Evolutionary conservation across 2,888 invertebrate species (phyloP), one percentile per base, ranked within the genome.

Genomic region (Ernsta delagoae): DNA sequence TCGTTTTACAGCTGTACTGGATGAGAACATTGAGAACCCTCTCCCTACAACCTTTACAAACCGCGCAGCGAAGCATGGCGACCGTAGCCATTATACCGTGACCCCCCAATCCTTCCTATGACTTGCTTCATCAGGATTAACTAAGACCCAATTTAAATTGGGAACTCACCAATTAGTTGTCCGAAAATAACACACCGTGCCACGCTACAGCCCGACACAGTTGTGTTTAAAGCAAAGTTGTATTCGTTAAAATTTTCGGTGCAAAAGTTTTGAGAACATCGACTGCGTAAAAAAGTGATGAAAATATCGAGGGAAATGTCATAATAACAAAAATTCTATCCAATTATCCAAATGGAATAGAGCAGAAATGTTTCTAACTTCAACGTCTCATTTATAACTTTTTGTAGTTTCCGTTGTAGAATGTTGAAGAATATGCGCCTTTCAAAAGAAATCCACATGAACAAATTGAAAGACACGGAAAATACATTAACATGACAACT

Each of bases 181-280:
- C 81, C 81, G 43, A 75, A 83, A 89, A 88, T 89, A 89, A 83
- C 88, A 89, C 80, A 87, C 73, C 73, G 82, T 79, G 78, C 79
- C 79, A 77, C 77, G 83, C 78, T 80, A 78, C 78, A 77, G 79
- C 72, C 71, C 75, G 78, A 76, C 78, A 74, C 83, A 85, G 86
- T 85, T 79, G 89, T 89, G 86, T 86, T 62, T 64, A 39, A 34
- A 36, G 9, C 53, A 41, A 53, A 53, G n/a, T 39, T 39, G 16
- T 16, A 16, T 62, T 50, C 5, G 50, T 50, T 63, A 31, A 12
- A 59, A 36, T 36, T 48, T 59, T 11, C 24, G 43, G 12, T 64
- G 53, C 60, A 50, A 61, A 54, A 24, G n/a, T 53, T 53, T 54
- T 6, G 6, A 54, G 4, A n/a, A 24, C 12, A n/a, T 11, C 39